These are phyloP conservation scores for Hecatera dysodea DNA, from an alignment of 2,888 invertebrate genomes.

Conservation along the genomic window DNA sequence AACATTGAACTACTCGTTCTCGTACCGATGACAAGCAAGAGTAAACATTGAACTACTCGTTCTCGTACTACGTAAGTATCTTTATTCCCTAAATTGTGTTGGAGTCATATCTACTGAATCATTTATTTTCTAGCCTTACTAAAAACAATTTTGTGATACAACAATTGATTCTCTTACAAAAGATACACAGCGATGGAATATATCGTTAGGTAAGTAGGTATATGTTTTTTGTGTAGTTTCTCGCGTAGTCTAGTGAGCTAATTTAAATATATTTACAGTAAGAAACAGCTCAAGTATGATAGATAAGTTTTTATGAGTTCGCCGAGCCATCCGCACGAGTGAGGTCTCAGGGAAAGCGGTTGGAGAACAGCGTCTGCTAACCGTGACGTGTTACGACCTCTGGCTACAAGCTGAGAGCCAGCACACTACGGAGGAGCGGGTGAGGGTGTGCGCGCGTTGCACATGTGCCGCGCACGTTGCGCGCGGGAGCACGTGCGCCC, in stretches of 20 bases:
- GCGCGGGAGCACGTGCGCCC: slow-evolving; percentile 6
- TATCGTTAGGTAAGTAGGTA: slow-evolving; percentile 7
- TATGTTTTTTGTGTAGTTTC: neutral
- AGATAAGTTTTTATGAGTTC: slow-evolving; percentile 13
- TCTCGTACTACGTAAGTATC: neutral
- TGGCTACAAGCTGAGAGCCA: neutral
- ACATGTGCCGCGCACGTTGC: slow-evolving; percentile 20
- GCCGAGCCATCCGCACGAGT: neutral
- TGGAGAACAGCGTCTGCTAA: neutral
- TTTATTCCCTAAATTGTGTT: neutral
- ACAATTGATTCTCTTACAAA: slow-evolving; percentile 5
- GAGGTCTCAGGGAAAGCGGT: slow-evolving; percentile 19
- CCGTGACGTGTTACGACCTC: too few species aligned
- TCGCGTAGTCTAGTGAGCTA: neutral
- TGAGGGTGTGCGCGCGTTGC: slow-evolving; percentile 2
- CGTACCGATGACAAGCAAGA: too few species aligned
- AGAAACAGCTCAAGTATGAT: neutral
- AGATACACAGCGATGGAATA: slow-evolving; percentile 14
- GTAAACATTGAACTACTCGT: too few species aligned
- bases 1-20: too few species aligned
- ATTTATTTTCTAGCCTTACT: neutral
- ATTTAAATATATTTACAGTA: slow-evolving; percentile 32
- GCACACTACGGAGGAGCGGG: neutral
- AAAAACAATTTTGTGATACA: neutral
- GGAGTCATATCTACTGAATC: neutral